Conservation (phyloP, 2,113 vertebrate species). For the Isurus oxyrinchus region DNA sequence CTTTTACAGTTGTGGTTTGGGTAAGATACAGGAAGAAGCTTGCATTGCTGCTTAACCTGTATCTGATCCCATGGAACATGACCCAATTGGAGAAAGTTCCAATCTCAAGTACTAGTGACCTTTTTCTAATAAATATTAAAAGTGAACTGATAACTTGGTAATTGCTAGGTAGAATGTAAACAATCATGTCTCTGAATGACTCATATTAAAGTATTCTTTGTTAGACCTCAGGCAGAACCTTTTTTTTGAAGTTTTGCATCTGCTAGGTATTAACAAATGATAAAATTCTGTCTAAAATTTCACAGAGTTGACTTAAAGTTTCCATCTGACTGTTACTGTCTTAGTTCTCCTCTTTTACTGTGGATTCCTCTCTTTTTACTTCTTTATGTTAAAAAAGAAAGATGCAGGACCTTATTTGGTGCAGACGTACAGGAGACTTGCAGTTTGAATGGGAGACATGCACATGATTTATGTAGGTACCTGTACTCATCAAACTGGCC, state of each 20-base stretch:
- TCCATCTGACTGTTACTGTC: constrained; percentile 23
- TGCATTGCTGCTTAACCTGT: constrained; percentile 9
- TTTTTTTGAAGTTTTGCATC: constrained; percentile 21
- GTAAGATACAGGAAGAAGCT: constrained; percentile 10
- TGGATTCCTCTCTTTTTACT: background rate
- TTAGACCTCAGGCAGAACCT: background rate
- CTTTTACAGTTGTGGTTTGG: constrained; percentile 28
- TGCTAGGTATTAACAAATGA: constrained; percentile 37
- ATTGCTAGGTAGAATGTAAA: constrained; percentile 34
- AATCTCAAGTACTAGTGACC: background rate
- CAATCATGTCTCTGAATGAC: background rate
- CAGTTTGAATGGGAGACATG: background rate
- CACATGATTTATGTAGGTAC: background rate
- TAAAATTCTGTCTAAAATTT: constrained; percentile 36
- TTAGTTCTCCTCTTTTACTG: constrained; percentile 6
- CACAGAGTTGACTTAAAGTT: constrained; percentile 32
- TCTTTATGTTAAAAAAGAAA: background rate
- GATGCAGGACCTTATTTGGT: background rate
- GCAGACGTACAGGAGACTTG: background rate
- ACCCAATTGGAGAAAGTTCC: background rate
- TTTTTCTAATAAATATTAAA: background rate
- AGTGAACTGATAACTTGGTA: constrained; percentile 23
- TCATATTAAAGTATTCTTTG: constrained; percentile 9
- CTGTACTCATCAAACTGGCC: background rate
- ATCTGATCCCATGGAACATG: constrained; percentile 14